Conservation (phyloP, 2,797 vertebrate genomes). For the Bradypodion pumilum region DNA sequence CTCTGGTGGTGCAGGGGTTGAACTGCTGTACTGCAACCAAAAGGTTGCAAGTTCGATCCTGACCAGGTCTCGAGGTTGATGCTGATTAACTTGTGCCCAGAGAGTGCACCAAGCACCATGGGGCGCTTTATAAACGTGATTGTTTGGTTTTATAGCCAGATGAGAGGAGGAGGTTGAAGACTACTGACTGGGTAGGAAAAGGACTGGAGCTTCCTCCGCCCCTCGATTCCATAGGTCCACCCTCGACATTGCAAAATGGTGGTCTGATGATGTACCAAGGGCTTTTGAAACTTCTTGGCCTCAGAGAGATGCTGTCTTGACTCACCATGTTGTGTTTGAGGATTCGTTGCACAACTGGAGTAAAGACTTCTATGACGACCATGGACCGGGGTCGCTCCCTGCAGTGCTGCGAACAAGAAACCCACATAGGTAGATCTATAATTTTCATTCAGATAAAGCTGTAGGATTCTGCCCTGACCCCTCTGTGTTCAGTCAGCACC, state of each 20-base stretch:
- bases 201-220: neutral
- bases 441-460: neutral
- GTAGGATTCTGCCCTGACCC: neutral
- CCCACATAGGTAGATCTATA: rapidly evolving
- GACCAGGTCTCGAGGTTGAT: too few relatives aligned
- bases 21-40: too few relatives aligned
- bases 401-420: slow-evolving; percentile 87
- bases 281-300: neutral
- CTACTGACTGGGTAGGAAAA: neutral
- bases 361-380: slow-evolving; percentile 99
- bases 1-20: too few relatives aligned
- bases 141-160: neutral
- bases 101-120: too few relatives aligned
- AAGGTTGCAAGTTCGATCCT: too few relatives aligned
- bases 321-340: slow-evolving; percentile 99
- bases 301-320: rapidly evolving
- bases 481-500: neutral
- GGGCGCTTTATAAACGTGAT: too few relatives aligned
- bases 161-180: neutral
- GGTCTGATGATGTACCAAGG: neutral
- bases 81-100: too few relatives aligned
- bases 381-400: slow-evolving; percentile 96
- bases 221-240: neutral
- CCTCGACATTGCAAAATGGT: neutral
- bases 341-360: slow-evolving; percentile 98